phyloP scores from a whole-genome alignment of 2,888 invertebrate species.

The Trissolcus japonicus region DNA sequence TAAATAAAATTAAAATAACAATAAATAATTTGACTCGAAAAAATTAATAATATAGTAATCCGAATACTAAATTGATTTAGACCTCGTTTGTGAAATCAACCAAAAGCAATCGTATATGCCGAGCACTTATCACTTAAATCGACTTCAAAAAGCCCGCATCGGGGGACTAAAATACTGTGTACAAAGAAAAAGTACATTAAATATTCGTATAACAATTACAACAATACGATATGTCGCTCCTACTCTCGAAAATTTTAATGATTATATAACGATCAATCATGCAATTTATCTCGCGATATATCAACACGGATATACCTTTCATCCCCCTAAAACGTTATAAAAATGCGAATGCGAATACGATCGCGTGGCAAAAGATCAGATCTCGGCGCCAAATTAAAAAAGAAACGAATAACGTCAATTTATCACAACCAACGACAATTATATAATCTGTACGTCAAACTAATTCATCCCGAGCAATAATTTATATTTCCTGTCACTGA shows the following conservation, averaged over 20 bases:
- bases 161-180: constrained; percentile 45
- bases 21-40: constrained; percentile 23
- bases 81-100: constrained; percentile 40
- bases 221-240: constrained; percentile 36
- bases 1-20: constrained; percentile 31
- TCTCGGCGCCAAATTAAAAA: background rate
- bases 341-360: no score
- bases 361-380: no score
- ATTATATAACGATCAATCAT: constrained; percentile 15
- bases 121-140: constrained; percentile 29
- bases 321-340: no score
- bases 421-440: constrained; percentile 43
- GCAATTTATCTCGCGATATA: background rate
- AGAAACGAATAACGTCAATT: constrained; percentile 40
- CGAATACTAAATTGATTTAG: constrained; percentile 3
- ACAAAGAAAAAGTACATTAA: constrained; percentile 35
- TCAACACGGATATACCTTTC: no score
- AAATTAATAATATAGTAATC: background rate
- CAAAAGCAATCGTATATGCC: constrained; percentile 16
- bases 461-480: constrained; percentile 18
- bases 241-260: background rate
- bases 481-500: constrained; percentile 21
- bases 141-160: constrained; percentile 33
- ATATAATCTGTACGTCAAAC: constrained; percentile 30
- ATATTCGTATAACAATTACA: constrained; percentile 47